Evolutionary conservation across 2,113 vertebrate species (phyloP).

Genomic region (Microtus oregoni): DNA sequence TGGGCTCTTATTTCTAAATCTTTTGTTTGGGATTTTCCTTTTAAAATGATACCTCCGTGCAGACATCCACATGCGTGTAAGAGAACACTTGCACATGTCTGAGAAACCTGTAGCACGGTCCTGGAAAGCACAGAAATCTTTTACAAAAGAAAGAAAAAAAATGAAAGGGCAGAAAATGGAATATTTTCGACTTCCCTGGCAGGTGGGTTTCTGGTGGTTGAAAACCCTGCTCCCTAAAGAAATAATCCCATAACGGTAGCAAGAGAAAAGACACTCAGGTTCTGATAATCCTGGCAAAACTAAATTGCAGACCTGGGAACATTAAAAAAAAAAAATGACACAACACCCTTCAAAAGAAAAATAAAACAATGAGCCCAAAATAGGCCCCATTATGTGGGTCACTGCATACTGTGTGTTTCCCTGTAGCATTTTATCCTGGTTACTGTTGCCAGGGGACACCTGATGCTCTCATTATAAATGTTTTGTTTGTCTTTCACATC

Average conservation of each 20-base stretch:
- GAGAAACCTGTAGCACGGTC: slow-evolving; percentile 70
- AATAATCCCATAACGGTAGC: slow-evolving; percentile 36
- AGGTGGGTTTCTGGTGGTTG: slow-evolving; percentile 1
- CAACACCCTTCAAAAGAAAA: slow-evolving; percentile 84
- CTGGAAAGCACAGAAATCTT: slow-evolving; percentile 59
- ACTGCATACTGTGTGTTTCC: slow-evolving; percentile 86
- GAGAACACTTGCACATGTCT: slow-evolving; percentile 69
- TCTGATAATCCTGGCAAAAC: slow-evolving; percentile 68
- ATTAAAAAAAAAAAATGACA: slow-evolving; percentile 2
- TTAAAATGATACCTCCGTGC: slow-evolving; percentile 81
- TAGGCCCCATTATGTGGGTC: slow-evolving; percentile 87
- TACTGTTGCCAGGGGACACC: slow-evolving; percentile 89
- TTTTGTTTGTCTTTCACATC: slow-evolving; percentile 92
- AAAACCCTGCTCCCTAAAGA: slow-evolving; percentile 64
- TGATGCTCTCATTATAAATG: slow-evolving; percentile 89
- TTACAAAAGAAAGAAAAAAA: slow-evolving; percentile 60
- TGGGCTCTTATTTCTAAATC: slow-evolving; percentile 79
- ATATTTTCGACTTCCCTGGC: slow-evolving; percentile 31
- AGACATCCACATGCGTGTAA: slow-evolving; percentile 64
- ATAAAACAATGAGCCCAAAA: slow-evolving; percentile 88
- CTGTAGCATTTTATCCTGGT: slow-evolving; percentile 88
- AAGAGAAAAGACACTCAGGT: slow-evolving; percentile 64
- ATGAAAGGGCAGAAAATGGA: slow-evolving; percentile 39
- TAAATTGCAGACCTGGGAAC: slow-evolving; percentile 82
- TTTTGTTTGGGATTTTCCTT: slow-evolving; percentile 82